Evolutionary conservation across 2,888 invertebrate genomes (phyloP), one percentile per base, ranked within the genome.

Genomic region (Ferdinandea cuprea): DNA sequence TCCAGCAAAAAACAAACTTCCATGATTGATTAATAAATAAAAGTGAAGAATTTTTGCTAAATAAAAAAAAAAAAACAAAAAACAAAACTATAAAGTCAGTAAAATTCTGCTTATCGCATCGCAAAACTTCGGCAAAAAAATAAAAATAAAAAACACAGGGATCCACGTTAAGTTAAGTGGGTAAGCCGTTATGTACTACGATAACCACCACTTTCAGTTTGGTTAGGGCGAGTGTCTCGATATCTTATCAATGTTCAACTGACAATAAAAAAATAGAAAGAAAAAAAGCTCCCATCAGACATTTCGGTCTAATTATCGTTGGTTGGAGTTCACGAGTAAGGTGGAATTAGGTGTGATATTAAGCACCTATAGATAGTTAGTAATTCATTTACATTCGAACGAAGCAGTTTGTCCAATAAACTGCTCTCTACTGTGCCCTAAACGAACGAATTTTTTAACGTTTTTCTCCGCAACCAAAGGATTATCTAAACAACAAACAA

Each of bases 371-470:
- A 2, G 25, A 3, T 25, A 3, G 19, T 80, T 58, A 80, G 80
- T 80, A 63, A 37, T 50, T 44, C 48, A 48, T 59, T 66, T 42
- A 68, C 79, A 52, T 25, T 63, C 63, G 74, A 79, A 73, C 79
- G 48, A 73, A 61, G 17, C 32, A 48, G 73, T 68, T 54, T 28
- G 32, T 32, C 6, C 4, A 17, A 17, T 19, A 59, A n/a, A 19
- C 30, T 19, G 5, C 6, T 17, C 11, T 11, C 17, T 42, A 28
- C n/a, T 6, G 3, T 19, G 13, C n/a, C n/a, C n/a, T n/a, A 15
- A 28, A 40, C 15, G 9, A 56, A 50, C 37, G 17, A 40, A 37
- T 28, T 25, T 40, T 28, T 50, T 32, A 19, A 46, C 13, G 4
- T n/a, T 65, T 35, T 37, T 48, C 35, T 35, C 37, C 25, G 63